These are phyloP conservation scores for Dipodomys stephensi DNA, from an alignment of 2,113 vertebrate species.

Conservation along the genomic window DNA sequence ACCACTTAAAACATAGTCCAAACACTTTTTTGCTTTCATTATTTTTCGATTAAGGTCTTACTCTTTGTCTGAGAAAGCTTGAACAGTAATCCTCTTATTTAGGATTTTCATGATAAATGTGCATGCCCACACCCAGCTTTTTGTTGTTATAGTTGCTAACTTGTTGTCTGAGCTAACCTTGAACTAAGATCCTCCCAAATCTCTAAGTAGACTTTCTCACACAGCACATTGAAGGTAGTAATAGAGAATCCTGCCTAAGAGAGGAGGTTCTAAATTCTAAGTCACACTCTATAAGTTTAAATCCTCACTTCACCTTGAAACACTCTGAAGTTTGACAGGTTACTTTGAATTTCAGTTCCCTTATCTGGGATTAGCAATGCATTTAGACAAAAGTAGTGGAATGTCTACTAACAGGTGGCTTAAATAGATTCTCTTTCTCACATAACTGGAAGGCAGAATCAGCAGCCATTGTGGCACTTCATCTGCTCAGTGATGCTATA, in stretches of 20 bases:
- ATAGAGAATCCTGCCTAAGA: neutral
- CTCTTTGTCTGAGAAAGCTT: no score
- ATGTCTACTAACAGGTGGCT: neutral
- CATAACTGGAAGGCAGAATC: neutral
- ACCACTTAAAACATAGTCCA: no score
- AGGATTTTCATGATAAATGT: no score
- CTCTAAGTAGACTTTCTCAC: neutral
- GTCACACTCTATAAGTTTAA: slow-evolving; percentile 4
- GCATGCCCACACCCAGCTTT: no score
- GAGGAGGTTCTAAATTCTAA: neutral
- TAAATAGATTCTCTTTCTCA: slow-evolving; percentile 46
- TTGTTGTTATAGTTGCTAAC: no score
- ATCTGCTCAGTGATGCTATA: neutral
- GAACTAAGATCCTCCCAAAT: no score
- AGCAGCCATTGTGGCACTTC: neutral
- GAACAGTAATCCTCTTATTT: no score
- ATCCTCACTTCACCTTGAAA: neutral
- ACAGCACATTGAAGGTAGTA: neutral
- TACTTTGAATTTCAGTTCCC: slow-evolving; percentile 7
- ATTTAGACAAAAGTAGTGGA: slow-evolving; percentile 18
- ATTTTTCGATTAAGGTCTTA: no score
- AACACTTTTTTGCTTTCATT: no score
- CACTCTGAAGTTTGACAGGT: neutral
- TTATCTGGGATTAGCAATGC: neutral
- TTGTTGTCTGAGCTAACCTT: no score